Conservation (phyloP, 2,888 invertebrate genomes). For the Nebria brevicollis region DNA sequence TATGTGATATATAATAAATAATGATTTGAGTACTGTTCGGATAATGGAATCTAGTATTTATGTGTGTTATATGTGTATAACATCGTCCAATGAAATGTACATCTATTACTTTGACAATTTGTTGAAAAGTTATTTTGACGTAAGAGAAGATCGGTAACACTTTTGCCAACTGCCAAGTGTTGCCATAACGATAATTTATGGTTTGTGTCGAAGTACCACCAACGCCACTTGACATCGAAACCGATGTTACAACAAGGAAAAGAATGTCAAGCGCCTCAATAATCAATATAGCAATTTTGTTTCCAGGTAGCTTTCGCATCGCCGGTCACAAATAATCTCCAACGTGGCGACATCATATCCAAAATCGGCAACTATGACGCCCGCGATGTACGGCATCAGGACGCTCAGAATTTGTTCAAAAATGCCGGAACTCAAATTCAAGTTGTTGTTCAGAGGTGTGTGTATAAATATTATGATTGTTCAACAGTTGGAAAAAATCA, state of each 20-base stretch:
- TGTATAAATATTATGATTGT: constrained; percentile 26
- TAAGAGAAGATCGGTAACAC: not conserved
- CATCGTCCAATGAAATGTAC: not conserved
- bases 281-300: constrained; percentile 19
- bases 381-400: constrained; percentile 86
- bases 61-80: not conserved
- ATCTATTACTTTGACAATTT: not conserved
- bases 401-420: constrained; percentile 88
- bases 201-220: not conserved
- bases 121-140: not conserved
- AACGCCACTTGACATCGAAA: not conserved
- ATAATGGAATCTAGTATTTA: not conserved
- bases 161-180: not conserved
- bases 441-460: constrained; percentile 84
- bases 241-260: not conserved
- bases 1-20: too few relatives aligned
- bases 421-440: constrained; percentile 82
- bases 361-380: constrained; percentile 92
- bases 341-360: constrained; percentile 89
- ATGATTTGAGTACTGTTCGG: too few relatives aligned
- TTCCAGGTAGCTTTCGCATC: constrained; percentile 86
- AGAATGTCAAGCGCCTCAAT: not conserved
- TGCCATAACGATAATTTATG: not conserved
- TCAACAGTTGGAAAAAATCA: constrained; percentile 7
- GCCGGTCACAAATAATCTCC: constrained; percentile 85